Base-by-base conservation (phyloP, 2,113 vertebrate genomes). In the Rhea americana region DNA sequence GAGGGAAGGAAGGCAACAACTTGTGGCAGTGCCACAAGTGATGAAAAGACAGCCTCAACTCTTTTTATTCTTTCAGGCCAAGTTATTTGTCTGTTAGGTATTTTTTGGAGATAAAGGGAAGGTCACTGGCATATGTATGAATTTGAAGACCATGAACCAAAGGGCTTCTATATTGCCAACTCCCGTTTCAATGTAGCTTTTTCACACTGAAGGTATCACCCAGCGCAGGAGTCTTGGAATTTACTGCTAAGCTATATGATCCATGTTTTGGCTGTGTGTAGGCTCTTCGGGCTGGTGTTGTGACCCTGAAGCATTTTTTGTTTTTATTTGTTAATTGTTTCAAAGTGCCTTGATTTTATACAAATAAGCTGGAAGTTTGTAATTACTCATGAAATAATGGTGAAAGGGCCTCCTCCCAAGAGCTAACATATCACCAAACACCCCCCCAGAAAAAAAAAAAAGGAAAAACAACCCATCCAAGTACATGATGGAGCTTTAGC, bases 311-410 rank as follows among this genome's bases (percentile, higher is more conserved):
- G 74, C 48, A 68, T 41, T 61, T 93, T 41, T 83, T 59, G 5
- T 3, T 56, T 70, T 59, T 84, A 48, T 56, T 58, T 37, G 39
- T 63, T 68, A 87, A 68, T 30, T 63, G 51, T 75, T 93, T 62
- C 75, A 28, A 91, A 89, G 62, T 43, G 4, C 16, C 53, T 75
- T 39, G 43, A 72, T 61, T 84, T 82, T 65, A 74, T 8, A 47
- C 45, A 91, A 82, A 85, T 66, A 91, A 82, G 9, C 13, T 32
- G 3, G 1, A 2, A 73, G 32, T 13, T 58, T 75, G 37, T 14
- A 82, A 65, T 47, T n/a, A 45, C 13, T 32, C 39, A 35, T 0
- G 0, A 68, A 78, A 85, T 66, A 47, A 53, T 22, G 78, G 30
- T 48, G 58, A 35, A 5, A 39, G 35, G 3, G 0, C 20, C 35